A percentile compares a stretch with the other conserved stretches of the same genome.
Evolutionary conservation across 2,888 invertebrate genomes (phyloP).

Genomic region (Augiades crinisus): DNA sequence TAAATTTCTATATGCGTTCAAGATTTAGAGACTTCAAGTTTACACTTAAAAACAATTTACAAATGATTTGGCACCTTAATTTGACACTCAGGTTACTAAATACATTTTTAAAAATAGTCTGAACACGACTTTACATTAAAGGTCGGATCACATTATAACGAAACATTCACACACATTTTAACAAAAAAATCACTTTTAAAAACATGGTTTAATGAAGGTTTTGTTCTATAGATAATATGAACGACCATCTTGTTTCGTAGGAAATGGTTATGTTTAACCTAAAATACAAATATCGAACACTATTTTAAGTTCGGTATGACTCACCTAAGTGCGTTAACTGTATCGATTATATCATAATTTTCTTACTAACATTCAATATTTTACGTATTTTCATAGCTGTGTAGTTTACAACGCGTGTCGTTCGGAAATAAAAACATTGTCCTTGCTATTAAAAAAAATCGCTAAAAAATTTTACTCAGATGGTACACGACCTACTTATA

Average conservation of each 20-base stretch:
- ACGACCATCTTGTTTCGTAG: conserved; percentile 4
- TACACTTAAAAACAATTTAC: conserved; percentile 1
- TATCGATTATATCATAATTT: conserved; percentile 31
- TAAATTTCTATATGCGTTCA: not conserved
- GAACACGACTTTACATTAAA: conserved; percentile 16
- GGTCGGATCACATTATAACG: conserved; percentile 6
- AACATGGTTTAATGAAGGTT: not conserved
- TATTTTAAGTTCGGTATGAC: conserved; percentile 24
- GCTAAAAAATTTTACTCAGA: conserved; percentile 32
- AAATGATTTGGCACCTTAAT: conserved; percentile 22
- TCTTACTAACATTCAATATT: conserved; percentile 29
- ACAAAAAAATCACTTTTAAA: not conserved
- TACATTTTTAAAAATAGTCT: conserved; percentile 5
- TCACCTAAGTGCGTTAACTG: conserved; percentile 34
- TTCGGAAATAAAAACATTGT: conserved; percentile 30
- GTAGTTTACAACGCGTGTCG: conserved; percentile 22
- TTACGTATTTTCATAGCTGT: conserved; percentile 29
- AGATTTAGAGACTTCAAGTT: conserved; percentile 14
- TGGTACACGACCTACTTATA: conserved; percentile 16
- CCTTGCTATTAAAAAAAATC: conserved; percentile 39
- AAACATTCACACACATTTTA: conserved; percentile 4
- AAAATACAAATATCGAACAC: conserved; percentile 20
- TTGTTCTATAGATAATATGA: not conserved
- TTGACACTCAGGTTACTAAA: conserved; percentile 21
- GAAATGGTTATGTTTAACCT: conserved; percentile 16